phyloP scores from a whole-genome alignment of 2,113 vertebrate genomes.

The Pteruthius melanotis region DNA sequence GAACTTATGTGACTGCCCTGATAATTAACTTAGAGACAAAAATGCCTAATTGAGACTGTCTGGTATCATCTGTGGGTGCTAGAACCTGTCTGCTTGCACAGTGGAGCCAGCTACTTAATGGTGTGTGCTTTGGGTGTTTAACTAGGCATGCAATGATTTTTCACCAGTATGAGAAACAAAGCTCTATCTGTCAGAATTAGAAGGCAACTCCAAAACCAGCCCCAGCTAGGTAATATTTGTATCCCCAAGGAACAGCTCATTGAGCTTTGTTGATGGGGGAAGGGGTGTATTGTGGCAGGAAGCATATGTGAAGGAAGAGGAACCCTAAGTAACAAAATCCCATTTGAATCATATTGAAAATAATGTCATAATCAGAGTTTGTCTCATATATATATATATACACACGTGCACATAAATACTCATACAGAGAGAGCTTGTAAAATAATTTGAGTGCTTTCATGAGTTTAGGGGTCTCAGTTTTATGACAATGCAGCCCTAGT shows the following conservation, averaged over 20 bases:
- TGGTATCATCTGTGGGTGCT: background rate
- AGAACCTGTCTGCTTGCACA: background rate
- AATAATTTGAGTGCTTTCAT: background rate
- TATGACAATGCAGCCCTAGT: background rate
- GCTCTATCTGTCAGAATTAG: background rate
- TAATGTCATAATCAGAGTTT: background rate
- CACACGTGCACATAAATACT: background rate
- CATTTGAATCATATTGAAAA: background rate
- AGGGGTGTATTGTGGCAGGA: accelerated
- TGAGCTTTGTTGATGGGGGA: background rate
- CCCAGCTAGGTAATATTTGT: background rate
- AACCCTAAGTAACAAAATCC: background rate
- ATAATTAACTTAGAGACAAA: background rate
- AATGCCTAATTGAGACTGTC: background rate
- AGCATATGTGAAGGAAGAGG: accelerated
- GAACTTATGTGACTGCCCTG: background rate
- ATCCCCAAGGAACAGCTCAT: background rate
- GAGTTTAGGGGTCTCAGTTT: background rate
- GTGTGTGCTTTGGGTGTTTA: background rate
- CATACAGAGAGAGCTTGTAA: background rate
- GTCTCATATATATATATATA: background rate
- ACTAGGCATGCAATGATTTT: background rate
- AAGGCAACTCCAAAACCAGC: background rate
- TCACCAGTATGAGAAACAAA: background rate
- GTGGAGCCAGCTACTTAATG: background rate